phyloP scores from a whole-genome alignment of 2,797 vertebrate species.

The Syngnathus acus region DNA sequence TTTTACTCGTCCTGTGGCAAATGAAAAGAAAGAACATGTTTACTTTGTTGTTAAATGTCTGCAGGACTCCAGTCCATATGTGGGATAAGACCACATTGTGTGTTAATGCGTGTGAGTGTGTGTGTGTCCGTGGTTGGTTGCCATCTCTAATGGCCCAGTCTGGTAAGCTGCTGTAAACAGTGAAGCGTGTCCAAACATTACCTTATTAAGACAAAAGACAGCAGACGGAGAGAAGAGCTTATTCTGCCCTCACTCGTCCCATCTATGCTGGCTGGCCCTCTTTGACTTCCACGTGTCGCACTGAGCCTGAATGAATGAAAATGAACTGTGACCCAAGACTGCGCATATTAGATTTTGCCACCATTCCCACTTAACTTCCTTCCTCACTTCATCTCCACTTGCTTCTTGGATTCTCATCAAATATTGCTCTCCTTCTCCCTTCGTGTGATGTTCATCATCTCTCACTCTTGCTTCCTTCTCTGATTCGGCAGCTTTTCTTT shows the following conservation, averaged over 20 bases:
- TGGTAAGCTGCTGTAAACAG: constrained; percentile 60
- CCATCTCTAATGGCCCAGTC: constrained; percentile 47
- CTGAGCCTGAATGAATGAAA: neutral
- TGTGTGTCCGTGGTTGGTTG: constrained; percentile 32
- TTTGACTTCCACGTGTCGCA: neutral
- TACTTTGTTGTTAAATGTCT: neutral
- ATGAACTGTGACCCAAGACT: neutral
- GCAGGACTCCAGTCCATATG: constrained; percentile 18
- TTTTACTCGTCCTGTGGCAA: neutral
- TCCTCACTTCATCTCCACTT: neutral
- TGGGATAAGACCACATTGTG: constrained; percentile 19
- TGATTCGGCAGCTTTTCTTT: neutral
- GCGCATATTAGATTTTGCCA: neutral
- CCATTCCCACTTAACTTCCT: neutral
- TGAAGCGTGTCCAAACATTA: constrained; percentile 85
- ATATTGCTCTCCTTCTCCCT: neutral
- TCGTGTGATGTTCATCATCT: too few relatives aligned
- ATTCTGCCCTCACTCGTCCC: neutral
- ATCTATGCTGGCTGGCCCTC: neutral
- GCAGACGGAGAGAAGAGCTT: constrained; percentile 30
- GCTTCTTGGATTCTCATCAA: neutral
- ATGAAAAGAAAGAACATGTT: constrained; percentile 1
- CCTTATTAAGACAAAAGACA: constrained; percentile 84
- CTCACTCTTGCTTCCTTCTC: neutral
- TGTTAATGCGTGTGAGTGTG: constrained; percentile 6